These are phyloP conservation scores for Diarsia rubi DNA, from an alignment of 2,888 invertebrate species.

Conservation along the genomic window DNA sequence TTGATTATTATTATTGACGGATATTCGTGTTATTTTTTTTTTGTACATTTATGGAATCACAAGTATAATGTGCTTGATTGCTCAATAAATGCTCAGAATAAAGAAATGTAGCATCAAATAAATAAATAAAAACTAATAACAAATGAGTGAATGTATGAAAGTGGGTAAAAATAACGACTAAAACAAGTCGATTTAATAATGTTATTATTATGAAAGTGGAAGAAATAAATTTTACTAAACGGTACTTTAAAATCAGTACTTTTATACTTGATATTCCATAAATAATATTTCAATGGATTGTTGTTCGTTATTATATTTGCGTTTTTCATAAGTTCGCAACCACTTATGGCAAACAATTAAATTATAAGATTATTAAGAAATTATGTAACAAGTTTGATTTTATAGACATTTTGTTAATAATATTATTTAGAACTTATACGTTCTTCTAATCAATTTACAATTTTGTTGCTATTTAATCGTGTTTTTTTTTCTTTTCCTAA, in stretches of 20 bases:
- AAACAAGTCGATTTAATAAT: constrained; percentile 27
- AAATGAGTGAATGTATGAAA: constrained; percentile 38
- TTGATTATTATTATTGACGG: constrained; percentile 59
- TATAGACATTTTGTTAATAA: constrained; percentile 42
- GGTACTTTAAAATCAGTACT: constrained; percentile 39
- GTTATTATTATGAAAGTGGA: constrained; percentile 33
- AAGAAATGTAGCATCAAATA: constrained; percentile 55
- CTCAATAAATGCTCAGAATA: constrained; percentile 54
- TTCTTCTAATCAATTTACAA: constrained; percentile 36
- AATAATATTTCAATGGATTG: constrained; percentile 31
- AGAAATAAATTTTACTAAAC: constrained; percentile 16
- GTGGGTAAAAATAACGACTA: constrained; percentile 29
- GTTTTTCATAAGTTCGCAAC: constrained; percentile 40
- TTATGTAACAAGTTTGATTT: constrained; percentile 33
- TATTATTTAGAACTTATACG: constrained; percentile 36
- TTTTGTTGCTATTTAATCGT: constrained; percentile 31
- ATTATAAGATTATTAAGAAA: constrained; percentile 36
- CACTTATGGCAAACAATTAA: constrained; percentile 47
- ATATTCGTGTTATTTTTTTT: constrained; percentile 32
- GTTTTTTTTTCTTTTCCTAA: constrained; percentile 35
- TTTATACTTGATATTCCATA: constrained; percentile 59
- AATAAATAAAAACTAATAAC: constrained; percentile 26
- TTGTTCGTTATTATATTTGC: constrained; percentile 38
- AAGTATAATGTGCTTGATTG: constrained; percentile 55
- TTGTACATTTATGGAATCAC: constrained; percentile 54